phyloP scores from a whole-genome alignment of 2,888 invertebrate species.

The Shargacucullia verbasci region DNA sequence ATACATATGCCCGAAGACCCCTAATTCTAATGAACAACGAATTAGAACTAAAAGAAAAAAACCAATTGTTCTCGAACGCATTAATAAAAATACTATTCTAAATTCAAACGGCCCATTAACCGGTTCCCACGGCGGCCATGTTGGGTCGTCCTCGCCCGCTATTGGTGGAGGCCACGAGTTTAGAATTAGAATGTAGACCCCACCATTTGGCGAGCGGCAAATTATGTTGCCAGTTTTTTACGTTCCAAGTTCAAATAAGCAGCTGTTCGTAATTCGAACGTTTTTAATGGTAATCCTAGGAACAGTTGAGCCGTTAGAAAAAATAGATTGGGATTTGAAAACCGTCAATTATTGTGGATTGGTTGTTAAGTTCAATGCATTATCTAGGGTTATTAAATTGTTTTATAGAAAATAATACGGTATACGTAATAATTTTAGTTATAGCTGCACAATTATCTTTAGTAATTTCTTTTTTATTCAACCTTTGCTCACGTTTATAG shows the following conservation, averaged over 20 bases:
- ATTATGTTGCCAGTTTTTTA: constrained; percentile 83
- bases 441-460: constrained; percentile 20
- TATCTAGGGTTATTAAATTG: constrained; percentile 40
- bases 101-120: constrained; percentile 88
- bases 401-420: constrained; percentile 27
- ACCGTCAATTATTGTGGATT: constrained; percentile 54
- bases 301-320: constrained; percentile 56
- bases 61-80: constrained; percentile 81
- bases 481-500: constrained; percentile 35
- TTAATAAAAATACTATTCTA: constrained; percentile 88
- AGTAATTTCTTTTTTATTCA: constrained; percentile 39
- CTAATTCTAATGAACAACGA: constrained; percentile 45
- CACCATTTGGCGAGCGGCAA: constrained; percentile 88
- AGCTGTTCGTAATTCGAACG: constrained; percentile 70
- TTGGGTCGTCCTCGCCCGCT: constrained; percentile 86
- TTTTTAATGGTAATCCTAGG: constrained; percentile 55
- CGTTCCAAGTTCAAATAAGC: constrained; percentile 83
- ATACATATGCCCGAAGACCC: constrained; percentile 28
- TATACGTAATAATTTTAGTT: constrained; percentile 29
- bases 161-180: constrained; percentile 87
- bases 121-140: constrained; percentile 89
- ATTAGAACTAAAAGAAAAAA: constrained; percentile 68
- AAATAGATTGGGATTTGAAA: constrained; percentile 58
- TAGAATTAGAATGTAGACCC: constrained; percentile 89
- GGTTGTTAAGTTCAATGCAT: constrained; percentile 39